phyloP scores from a whole-genome alignment of 1,140 invertebrate genomes.

The Zaprionus camerounensis region DNA sequence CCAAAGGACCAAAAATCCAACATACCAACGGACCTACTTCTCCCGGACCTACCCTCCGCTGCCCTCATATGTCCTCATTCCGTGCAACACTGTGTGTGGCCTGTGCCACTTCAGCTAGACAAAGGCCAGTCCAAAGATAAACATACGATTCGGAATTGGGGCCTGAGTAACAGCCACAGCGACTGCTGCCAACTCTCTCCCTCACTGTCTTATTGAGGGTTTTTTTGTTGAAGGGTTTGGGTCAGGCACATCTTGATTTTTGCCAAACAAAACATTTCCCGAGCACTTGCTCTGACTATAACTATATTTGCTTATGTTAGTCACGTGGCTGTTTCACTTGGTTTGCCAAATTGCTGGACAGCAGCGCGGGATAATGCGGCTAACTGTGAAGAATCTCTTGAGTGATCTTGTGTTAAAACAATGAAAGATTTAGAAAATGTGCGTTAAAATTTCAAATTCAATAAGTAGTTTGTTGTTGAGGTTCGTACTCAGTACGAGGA shows the following conservation, averaged over 20 bases:
- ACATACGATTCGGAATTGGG: constrained; percentile 58
- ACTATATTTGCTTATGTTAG: constrained; percentile 80
- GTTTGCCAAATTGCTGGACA: constrained; percentile 73
- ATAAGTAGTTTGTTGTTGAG: no score
- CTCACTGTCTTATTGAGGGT: constrained; percentile 28
- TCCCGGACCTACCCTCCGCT: background rate
- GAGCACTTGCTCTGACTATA: constrained; percentile 69
- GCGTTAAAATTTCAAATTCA: no score
- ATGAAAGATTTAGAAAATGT: background rate
- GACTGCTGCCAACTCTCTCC: constrained; percentile 55
- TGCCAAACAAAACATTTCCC: constrained; percentile 79
- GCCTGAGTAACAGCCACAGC: constrained; percentile 40
- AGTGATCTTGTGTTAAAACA: background rate
- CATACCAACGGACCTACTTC: background rate
- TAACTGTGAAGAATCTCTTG: background rate
- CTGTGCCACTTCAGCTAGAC: constrained; percentile 73
- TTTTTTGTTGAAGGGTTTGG: constrained; percentile 9
- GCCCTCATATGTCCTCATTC: background rate
- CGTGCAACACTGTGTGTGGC: background rate
- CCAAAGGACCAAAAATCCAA: constrained; percentile 61
- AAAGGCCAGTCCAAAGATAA: constrained; percentile 77
- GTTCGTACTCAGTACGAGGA: no score
- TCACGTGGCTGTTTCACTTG: constrained; percentile 71
- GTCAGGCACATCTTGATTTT: constrained; percentile 76
- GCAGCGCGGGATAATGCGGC: background rate